Conservation (phyloP, 2,797 vertebrate genomes). For the Hippocampus kuda region DNA sequence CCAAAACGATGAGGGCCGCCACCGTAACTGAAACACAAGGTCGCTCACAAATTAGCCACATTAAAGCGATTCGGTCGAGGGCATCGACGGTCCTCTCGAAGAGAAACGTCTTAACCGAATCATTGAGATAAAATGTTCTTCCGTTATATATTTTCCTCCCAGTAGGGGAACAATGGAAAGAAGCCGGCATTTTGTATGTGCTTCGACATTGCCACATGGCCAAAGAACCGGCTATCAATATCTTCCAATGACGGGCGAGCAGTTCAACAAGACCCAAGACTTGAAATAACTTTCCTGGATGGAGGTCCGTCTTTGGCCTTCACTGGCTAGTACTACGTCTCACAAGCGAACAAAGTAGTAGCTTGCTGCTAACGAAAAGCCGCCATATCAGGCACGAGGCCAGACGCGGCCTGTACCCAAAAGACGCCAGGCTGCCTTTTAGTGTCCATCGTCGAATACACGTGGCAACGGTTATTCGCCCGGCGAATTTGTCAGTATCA, state of each 20-base stretch:
- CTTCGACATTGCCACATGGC: conserved; percentile 59
- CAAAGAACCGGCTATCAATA: conserved; percentile 32
- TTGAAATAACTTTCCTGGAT: background rate
- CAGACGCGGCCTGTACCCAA: conserved; percentile 50
- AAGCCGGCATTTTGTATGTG: conserved; percentile 70
- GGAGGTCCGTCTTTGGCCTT: background rate
- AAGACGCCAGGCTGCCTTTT: conserved; percentile 11
- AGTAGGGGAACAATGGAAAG: conserved; percentile 60
- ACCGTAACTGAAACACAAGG: conserved; percentile 63
- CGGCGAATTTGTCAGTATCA: background rate
- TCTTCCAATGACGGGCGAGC: no score
- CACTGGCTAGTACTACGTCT: background rate
- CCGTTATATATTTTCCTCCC: conserved; percentile 58
- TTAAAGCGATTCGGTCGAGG: background rate
- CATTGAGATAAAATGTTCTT: background rate
- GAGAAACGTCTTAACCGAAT: background rate
- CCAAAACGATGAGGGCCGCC: conserved; percentile 87
- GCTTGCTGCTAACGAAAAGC: conserved; percentile 24
- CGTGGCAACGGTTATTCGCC: background rate
- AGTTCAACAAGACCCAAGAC: background rate
- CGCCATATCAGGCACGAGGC: conserved; percentile 49
- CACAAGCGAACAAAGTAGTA: background rate
- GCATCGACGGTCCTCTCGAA: no score
- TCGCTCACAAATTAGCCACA: background rate
- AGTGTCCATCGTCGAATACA: background rate